phyloP scores from a whole-genome alignment of 2,888 invertebrate genomes.

The Rapana venosa region DNA sequence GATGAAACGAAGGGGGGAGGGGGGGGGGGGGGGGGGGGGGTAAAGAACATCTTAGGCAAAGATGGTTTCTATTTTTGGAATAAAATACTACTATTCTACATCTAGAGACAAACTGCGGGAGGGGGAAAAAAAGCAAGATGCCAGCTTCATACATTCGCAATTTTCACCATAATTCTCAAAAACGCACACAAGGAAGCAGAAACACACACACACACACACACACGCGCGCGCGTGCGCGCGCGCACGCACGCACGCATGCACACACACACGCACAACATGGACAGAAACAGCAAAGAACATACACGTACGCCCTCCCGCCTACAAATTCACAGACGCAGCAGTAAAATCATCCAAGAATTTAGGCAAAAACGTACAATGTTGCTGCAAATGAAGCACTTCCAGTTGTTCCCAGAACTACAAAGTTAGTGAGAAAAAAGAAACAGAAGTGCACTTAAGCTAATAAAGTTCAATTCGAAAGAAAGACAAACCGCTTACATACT shows the following conservation, averaged over 20 bases:
- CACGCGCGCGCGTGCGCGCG: neutral
- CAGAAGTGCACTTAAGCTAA: slow-evolving; percentile 12
- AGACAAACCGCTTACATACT: too few relatives aligned
- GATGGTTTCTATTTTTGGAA: too few relatives aligned
- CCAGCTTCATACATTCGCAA: too few relatives aligned
- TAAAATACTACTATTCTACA: too few relatives aligned
- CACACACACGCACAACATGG: neutral
- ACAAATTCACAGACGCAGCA: neutral
- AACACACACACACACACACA: slow-evolving; percentile 22
- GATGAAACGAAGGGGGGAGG: too few relatives aligned
- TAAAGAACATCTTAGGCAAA: too few relatives aligned
- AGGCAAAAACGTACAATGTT: neutral
- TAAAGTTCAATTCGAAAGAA: neutral
- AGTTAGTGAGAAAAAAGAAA: neutral
- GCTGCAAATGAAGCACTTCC: neutral
- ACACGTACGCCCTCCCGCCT: neutral
- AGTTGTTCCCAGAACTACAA: neutral
- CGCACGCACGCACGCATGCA: neutral
- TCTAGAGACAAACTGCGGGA: too few relatives aligned
- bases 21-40: too few relatives aligned
- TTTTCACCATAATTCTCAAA: too few relatives aligned
- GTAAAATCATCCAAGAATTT: too few relatives aligned
- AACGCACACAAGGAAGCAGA: neutral
- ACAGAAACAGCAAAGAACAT: neutral
- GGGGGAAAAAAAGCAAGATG: too few relatives aligned